Evolutionary conservation across 2,888 invertebrate genomes (phyloP).

Genomic region (Noctua janthina): DNA sequence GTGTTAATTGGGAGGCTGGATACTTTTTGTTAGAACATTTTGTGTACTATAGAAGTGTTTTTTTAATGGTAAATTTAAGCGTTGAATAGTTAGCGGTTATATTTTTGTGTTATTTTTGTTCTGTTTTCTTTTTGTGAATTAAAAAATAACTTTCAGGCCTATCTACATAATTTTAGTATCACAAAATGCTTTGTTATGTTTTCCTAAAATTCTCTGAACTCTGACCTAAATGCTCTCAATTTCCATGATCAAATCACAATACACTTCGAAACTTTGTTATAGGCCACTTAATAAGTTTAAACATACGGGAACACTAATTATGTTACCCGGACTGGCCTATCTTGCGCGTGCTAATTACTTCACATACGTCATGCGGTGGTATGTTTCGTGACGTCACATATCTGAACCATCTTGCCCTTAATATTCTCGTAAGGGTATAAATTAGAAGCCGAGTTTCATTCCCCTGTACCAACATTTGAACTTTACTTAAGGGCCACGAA

Average conservation of each 20-base stretch:
- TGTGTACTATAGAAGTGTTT: constrained; percentile 72
- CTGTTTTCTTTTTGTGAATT: constrained; percentile 24
- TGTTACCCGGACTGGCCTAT: constrained; percentile 65
- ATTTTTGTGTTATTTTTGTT: constrained; percentile 27
- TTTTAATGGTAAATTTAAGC: constrained; percentile 70
- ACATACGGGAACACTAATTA: constrained; percentile 67
- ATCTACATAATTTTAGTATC: constrained; percentile 27
- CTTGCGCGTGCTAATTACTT: constrained; percentile 79
- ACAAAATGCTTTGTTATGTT: constrained; percentile 30
- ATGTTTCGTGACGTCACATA: constrained; percentile 74
- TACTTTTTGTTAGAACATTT: constrained; percentile 79
- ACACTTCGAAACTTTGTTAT: constrained; percentile 62
- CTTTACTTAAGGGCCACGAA: constrained; percentile 75
- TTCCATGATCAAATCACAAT: constrained; percentile 57
- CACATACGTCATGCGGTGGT: constrained; percentile 79
- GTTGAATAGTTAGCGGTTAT: constrained; percentile 65
- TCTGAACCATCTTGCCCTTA: constrained; percentile 71
- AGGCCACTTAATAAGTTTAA: constrained; percentile 66
- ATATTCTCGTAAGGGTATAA: constrained; percentile 80
- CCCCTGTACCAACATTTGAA: constrained; percentile 81
- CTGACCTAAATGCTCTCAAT: constrained; percentile 32
- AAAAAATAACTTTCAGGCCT: constrained; percentile 12
- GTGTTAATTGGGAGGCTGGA: constrained; percentile 85
- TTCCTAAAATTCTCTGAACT: constrained; percentile 5
- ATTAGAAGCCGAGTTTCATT: constrained; percentile 83